These are phyloP conservation scores for Drymodes brunneopygia DNA, from an alignment of 2,113 vertebrate species.

Conservation along the genomic window DNA sequence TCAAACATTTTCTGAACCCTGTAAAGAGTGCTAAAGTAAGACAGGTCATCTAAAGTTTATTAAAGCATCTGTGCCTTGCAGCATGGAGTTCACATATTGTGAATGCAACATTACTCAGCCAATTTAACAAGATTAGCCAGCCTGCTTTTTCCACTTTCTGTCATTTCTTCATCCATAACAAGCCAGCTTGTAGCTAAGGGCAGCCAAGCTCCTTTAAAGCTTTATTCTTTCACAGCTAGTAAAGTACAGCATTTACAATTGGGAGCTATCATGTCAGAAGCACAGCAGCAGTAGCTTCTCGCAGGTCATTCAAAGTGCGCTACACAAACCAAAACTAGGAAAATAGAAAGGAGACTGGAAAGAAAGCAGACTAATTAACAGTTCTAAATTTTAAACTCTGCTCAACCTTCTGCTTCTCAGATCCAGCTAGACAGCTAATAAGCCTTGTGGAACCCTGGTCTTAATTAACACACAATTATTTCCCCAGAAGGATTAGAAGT, in stretches of 20 bases:
- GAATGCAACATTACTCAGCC: conserved; percentile 46
- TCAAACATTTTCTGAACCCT: neutral
- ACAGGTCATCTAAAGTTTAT: conserved; percentile 30
- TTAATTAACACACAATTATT: conserved; percentile 53
- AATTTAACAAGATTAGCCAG: conserved; percentile 58
- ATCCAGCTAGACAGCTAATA: conserved; percentile 49
- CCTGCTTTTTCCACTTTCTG: conserved; percentile 25
- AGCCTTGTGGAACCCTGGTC: conserved; percentile 20
- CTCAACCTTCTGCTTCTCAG: conserved; percentile 42
- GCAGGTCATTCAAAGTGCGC: conserved; percentile 32
- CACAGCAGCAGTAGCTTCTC: conserved; percentile 46
- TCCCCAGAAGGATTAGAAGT: conserved; percentile 37
- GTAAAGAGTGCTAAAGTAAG: neutral
- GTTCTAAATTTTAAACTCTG: conserved; percentile 53
- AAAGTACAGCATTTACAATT: conserved; percentile 33
- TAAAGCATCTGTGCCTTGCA: conserved; percentile 15
- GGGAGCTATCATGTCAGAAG: conserved; percentile 52
- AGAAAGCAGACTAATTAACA: conserved; percentile 48
- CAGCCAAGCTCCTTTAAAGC: conserved; percentile 46
- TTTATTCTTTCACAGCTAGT: conserved; percentile 51
- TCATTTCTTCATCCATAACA: conserved; percentile 42
- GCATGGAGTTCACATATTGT: neutral
- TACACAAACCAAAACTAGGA: conserved; percentile 30
- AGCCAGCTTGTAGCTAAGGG: conserved; percentile 32
- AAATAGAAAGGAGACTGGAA: conserved; percentile 8